phyloP scores from a whole-genome alignment of 1,140 invertebrate genomes.

The Reticulitermes speratus region DNA sequence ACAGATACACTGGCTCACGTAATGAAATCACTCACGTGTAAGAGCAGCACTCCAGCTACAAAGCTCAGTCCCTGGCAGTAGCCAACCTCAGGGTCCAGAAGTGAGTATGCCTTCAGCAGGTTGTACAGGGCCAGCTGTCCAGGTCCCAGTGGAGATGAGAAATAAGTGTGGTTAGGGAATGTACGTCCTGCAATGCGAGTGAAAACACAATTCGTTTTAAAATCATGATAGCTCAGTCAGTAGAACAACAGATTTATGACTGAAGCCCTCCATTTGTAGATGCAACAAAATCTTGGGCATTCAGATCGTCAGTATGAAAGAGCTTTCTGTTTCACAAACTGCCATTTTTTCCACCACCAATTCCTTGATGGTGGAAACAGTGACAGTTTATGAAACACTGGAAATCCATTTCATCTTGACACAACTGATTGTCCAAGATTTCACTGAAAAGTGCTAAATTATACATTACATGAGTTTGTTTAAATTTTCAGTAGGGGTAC shows the following conservation, averaged over 20 bases:
- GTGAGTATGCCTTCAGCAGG: slow-evolving; percentile 91
- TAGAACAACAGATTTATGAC: slow-evolving; percentile 23
- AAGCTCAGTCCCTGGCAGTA: slow-evolving; percentile 97
- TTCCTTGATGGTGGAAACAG: too few relatives aligned
- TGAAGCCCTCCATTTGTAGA: neutral
- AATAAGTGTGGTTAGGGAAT: slow-evolving; percentile 92
- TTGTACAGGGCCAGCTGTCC: slow-evolving; percentile 94
- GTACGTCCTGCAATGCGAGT: slow-evolving; percentile 69
- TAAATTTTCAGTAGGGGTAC: neutral
- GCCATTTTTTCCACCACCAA: too few relatives aligned
- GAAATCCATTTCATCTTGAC: too few relatives aligned
- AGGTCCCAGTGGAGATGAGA: slow-evolving; percentile 79
- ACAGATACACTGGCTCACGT: too few relatives aligned
- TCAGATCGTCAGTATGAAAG: too few relatives aligned
- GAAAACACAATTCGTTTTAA: slow-evolving; percentile 28
- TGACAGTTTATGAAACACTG: too few relatives aligned
- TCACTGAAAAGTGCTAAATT: too few relatives aligned
- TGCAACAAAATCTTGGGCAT: too few relatives aligned
- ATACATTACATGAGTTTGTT: neutral
- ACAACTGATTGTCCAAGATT: too few relatives aligned
- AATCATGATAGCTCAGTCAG: slow-evolving; percentile 20
- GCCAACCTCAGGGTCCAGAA: slow-evolving; percentile 90
- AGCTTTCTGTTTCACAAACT: too few relatives aligned
- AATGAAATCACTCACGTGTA: slow-evolving; percentile 73
- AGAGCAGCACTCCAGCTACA: slow-evolving; percentile 86